phyloP scores from a whole-genome alignment of 2,113 vertebrate species.

The Centropus bengalensis region DNA sequence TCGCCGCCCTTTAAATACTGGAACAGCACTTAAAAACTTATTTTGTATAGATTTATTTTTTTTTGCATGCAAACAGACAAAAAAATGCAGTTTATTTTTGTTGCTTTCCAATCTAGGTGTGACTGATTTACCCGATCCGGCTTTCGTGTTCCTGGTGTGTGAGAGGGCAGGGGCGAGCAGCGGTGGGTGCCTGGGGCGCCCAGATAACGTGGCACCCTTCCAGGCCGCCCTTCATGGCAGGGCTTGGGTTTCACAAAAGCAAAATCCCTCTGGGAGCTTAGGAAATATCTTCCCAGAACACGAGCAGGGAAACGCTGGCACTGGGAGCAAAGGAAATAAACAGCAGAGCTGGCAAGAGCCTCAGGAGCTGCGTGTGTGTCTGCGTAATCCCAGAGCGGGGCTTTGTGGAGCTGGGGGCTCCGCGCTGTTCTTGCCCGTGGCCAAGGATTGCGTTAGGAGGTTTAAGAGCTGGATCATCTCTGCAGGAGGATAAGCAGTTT shows the following conservation, averaged over 20 bases:
- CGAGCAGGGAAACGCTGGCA: conserved; percentile 2
- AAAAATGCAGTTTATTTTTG: rapidly evolving
- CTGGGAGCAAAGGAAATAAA: neutral
- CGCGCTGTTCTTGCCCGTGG: neutral
- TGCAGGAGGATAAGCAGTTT: neutral
- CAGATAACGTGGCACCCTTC: neutral
- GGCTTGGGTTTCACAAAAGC: neutral
- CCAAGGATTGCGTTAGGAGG: neutral
- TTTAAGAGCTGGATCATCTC: conserved; percentile 36
- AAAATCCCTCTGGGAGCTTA: neutral
- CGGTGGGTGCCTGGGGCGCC: neutral
- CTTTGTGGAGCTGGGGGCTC: neutral
- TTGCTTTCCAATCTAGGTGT: neutral
- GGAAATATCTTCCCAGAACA: conserved; percentile 40
- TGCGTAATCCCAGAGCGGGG: neutral
- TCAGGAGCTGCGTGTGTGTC: neutral
- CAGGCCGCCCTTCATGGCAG: neutral
- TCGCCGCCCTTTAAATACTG: too few species aligned
- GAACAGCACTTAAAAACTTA: too few species aligned
- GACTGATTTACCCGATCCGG: neutral
- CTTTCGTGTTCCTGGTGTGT: rapidly evolving
- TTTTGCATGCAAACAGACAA: neutral
- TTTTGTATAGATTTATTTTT: neutral
- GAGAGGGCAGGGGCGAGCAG: neutral
- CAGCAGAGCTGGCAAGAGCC: neutral